phyloP scores from a whole-genome alignment of 2,797 vertebrate species.

The Catostomus latipinnis region DNA sequence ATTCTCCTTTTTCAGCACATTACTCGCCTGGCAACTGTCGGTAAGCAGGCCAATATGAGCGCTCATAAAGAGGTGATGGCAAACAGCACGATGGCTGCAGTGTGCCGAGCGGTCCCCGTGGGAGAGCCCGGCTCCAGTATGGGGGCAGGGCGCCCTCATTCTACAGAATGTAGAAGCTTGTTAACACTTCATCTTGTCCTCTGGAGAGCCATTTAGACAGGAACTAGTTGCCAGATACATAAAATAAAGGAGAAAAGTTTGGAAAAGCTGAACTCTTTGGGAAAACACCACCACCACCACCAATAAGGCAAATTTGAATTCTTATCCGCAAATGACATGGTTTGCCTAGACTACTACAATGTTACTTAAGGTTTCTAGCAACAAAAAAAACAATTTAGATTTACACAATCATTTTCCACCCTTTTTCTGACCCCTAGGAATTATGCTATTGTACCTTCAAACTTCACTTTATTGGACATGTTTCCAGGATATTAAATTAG shows the following conservation, averaged over 20 bases:
- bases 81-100: constrained; percentile 47
- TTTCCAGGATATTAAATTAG: no score
- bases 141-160: constrained; percentile 46
- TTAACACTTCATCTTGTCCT: constrained; percentile 65
- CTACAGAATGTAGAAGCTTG: constrained; percentile 64
- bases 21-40: constrained; percentile 73
- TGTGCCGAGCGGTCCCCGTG: constrained; percentile 1
- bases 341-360: background rate
- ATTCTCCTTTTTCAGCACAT: constrained; percentile 74
- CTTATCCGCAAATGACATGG: background rate
- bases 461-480: no score
- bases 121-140: constrained; percentile 43
- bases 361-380: no score
- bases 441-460: no score
- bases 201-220: constrained; percentile 55
- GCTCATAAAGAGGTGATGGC: constrained; percentile 60
- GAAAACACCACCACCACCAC: background rate
- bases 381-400: no score
- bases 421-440: no score
- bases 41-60: constrained; percentile 42
- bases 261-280: constrained; percentile 29
- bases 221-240: constrained; percentile 55
- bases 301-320: constrained; percentile 25
- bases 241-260: constrained; percentile 56
- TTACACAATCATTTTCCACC: no score